Percentiles rank a stretch among this genome's conserved stretches.
Evolutionary conservation across 1,140 invertebrate species (phyloP).

Genomic region (Brachionus koreanus): DNA sequence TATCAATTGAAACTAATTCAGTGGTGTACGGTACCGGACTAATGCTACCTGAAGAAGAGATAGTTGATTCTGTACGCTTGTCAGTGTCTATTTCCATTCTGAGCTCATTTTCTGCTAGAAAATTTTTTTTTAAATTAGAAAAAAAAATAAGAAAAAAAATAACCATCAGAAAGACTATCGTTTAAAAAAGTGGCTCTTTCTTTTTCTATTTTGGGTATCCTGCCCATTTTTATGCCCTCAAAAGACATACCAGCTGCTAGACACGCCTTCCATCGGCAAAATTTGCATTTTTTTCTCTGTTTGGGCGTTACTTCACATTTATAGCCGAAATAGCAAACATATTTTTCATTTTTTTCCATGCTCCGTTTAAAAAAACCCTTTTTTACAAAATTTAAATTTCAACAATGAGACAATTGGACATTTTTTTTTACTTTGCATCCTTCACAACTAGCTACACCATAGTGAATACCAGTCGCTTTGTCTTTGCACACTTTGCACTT

Average conservation of each 20-base stretch:
- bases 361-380: constrained; percentile 20
- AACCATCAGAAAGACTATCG: not conserved
- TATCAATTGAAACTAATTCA: not conserved
- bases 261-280: constrained; percentile 54
- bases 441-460: constrained; percentile 56
- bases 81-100: not conserved
- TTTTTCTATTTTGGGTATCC: constrained; percentile 56
- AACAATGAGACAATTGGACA: not conserved
- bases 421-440: constrained; percentile 58
- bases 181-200: constrained; percentile 48
- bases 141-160: not conserved
- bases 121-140: not conserved
- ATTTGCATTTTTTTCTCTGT: constrained; percentile 55
- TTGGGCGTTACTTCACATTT: constrained; percentile 53
- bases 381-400: not conserved
- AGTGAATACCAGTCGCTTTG: constrained; percentile 37
- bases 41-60: not conserved
- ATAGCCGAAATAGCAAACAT: constrained; percentile 54
- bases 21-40: not conserved
- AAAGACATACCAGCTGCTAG: constrained; percentile 54
- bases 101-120: not conserved
- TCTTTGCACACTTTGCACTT: constrained; percentile 33
- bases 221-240: constrained; percentile 53
- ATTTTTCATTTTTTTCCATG: constrained; percentile 47
- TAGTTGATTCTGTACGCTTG: no score